A percentile compares a stretch with the other conserved stretches of the same genome.
These are phyloP conservation scores for Hylaea fasciaria DNA, from an alignment of 2,888 invertebrate genomes.

Conservation along the genomic window DNA sequence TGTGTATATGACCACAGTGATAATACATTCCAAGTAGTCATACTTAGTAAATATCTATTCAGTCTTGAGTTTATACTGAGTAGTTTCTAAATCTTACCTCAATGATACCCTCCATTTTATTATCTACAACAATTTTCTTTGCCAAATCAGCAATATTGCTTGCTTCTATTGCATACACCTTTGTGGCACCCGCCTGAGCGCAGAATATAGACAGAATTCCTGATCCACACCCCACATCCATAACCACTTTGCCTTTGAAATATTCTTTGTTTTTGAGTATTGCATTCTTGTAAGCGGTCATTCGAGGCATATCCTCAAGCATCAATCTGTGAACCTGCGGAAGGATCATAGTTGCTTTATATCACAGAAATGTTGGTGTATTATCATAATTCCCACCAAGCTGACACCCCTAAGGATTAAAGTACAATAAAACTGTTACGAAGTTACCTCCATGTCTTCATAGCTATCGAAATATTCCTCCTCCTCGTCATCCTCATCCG, in stretches of 20 bases:
- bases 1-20: too few relatives aligned
- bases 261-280: conserved; percentile 87
- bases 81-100: conserved; percentile 75
- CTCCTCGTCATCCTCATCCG: conserved; percentile 22
- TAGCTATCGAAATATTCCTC: conserved; percentile 89
- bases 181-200: conserved; percentile 94
- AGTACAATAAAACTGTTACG: neutral
- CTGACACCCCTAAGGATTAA: neutral
- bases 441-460: conserved; percentile 89
- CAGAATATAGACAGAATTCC: conserved; percentile 96
- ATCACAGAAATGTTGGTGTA: too few relatives aligned
- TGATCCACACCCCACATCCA: conserved; percentile 95
- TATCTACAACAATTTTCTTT: conserved; percentile 88
- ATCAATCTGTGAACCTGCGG: conserved; percentile 91
- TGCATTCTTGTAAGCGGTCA: conserved; percentile 91
- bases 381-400: too few relatives aligned
- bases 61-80: too few relatives aligned
- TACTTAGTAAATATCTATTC: too few relatives aligned
- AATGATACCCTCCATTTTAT: conserved; percentile 87
- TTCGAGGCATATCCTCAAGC: conserved; percentile 91
- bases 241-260: conserved; percentile 91
- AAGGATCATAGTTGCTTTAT: neutral
- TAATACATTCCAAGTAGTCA: too few relatives aligned
- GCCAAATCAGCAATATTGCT: conserved; percentile 88
- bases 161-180: conserved; percentile 94